Base-by-base conservation (phyloP, 2,797 vertebrate genomes). In the Cryptoprocta ferox region DNA sequence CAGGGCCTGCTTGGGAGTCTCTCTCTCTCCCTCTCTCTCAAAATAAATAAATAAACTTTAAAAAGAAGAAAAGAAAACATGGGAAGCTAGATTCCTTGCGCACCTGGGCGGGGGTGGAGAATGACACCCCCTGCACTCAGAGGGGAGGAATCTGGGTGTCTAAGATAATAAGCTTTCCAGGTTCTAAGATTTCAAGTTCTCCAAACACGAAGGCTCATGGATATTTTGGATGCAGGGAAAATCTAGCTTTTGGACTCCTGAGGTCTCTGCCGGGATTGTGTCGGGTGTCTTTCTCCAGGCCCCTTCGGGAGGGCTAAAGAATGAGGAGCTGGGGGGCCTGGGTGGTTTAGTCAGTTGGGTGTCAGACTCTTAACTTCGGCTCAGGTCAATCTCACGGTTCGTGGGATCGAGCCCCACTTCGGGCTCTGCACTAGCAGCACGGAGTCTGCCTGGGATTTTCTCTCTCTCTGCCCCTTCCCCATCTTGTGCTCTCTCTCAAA, bases 251-350 rank as follows among this genome's bases (percentile, higher is more conserved):
- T 6, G 37, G 28, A 30, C 16, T 81, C 65, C n/a, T 11, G 24
- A 53, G 66, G 28, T 61, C 56, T n/a, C 75, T 66, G 24, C n/a
- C 14, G 14, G 6, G 35, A 1, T 63, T 15, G 1, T 39, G 30
- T n/a, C 37, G 48, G n/a, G 61, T 42, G 76, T 50, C 56, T 63
- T 18, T 30, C 35, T 66, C 45, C 16, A 66, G 48, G 1, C 6
- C 12, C 15, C 16, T 71, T 12, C 0, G 0, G 50, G n/a, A 45
- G 19, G 71, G n/a, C 35, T 39, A 18, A 78, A 56, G 37, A 50
- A 35, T 65, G 56, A 21, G 50, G 65, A 63, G 4, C 15, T 32
- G 56, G 56, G 19, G 19, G 2, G 21, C 56, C 56, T 24, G 56
- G 56, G 56, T 24, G 56, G 21, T 56, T 56, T 59, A 59, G 56